Evolutionary conservation across 2,113 vertebrate species (phyloP).

Genomic region (Lepus europaeus): DNA sequence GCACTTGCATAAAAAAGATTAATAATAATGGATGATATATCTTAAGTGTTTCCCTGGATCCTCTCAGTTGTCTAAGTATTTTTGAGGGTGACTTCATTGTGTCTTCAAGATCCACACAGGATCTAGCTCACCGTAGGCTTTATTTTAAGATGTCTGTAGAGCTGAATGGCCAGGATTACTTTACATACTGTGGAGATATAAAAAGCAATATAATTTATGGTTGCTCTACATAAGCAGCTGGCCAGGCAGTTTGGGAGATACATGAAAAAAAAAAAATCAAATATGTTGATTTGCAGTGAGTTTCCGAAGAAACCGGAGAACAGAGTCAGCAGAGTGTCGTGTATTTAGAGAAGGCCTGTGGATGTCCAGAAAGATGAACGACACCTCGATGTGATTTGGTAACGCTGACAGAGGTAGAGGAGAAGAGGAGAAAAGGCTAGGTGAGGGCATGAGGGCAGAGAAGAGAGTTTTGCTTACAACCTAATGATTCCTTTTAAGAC

Average conservation of each 20-base stretch:
- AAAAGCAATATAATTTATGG: conserved; percentile 65
- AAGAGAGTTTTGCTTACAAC: neutral
- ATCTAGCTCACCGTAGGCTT: neutral
- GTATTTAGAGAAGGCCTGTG: conserved; percentile 22
- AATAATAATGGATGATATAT: neutral
- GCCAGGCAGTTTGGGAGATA: conserved; percentile 19
- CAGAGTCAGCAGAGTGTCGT: neutral
- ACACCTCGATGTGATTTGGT: conserved; percentile 18
- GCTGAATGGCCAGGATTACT: conserved; percentile 29
- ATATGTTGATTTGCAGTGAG: neutral
- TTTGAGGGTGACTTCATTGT: neutral
- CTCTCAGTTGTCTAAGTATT: neutral
- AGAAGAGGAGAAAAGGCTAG: neutral
- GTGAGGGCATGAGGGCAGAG: neutral
- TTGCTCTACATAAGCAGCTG: conserved; percentile 54
- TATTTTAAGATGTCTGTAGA: conserved; percentile 50
- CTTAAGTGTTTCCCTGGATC: neutral
- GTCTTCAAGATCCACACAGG: neutral
- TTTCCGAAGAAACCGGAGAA: conserved; percentile 46
- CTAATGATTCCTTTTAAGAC: neutral
- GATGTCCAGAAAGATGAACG: conserved; percentile 22
- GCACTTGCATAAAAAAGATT: conserved; percentile 9
- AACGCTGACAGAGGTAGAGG: neutral
- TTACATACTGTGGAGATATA: conserved; percentile 50
- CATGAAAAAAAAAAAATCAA: neutral